phyloP scores from a whole-genome alignment of 2,888 invertebrate species.

The Lymantria monacha region DNA sequence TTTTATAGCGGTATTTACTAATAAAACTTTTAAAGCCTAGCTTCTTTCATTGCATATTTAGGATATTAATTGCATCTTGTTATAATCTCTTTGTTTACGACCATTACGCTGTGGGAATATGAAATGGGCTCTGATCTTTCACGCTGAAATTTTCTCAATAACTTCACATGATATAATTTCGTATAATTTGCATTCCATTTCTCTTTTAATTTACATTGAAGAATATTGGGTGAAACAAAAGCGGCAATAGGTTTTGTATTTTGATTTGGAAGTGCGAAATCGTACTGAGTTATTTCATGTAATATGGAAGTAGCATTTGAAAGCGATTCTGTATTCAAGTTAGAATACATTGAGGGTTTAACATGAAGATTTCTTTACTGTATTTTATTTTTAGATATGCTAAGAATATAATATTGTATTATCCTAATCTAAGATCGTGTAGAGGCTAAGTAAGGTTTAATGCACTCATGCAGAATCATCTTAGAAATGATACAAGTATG shows the following conservation, averaged over 20 bases:
- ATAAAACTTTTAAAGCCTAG: constrained; percentile 33
- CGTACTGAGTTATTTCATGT: constrained; percentile 4
- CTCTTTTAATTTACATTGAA: background rate
- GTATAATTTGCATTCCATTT: constrained; percentile 2
- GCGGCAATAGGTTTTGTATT: constrained; percentile 1
- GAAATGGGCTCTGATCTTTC: constrained; percentile 35
- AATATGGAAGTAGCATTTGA: constrained; percentile 43
- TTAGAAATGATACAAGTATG: too few species aligned
- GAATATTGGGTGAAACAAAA: background rate
- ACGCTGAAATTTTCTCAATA: constrained; percentile 13
- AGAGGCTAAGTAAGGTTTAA: too few species aligned
- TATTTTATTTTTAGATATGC: constrained; percentile 13
- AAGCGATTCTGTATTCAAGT: constrained; percentile 54
- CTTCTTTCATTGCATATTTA: constrained; percentile 33
- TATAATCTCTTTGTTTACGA: constrained; percentile 49
- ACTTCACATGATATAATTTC: background rate
- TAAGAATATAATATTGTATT: too few species aligned
- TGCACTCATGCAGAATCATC: too few species aligned
- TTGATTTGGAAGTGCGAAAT: constrained; percentile 9
- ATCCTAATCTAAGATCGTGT: too few species aligned
- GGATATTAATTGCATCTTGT: constrained; percentile 40
- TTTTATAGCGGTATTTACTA: constrained; percentile 30
- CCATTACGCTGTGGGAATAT: constrained; percentile 43
- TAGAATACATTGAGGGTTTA: constrained; percentile 57
- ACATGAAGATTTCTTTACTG: constrained; percentile 51